These are phyloP conservation scores for Oreochromis aureus DNA, from an alignment of 2,113 vertebrate genomes.

Conservation along the genomic window DNA sequence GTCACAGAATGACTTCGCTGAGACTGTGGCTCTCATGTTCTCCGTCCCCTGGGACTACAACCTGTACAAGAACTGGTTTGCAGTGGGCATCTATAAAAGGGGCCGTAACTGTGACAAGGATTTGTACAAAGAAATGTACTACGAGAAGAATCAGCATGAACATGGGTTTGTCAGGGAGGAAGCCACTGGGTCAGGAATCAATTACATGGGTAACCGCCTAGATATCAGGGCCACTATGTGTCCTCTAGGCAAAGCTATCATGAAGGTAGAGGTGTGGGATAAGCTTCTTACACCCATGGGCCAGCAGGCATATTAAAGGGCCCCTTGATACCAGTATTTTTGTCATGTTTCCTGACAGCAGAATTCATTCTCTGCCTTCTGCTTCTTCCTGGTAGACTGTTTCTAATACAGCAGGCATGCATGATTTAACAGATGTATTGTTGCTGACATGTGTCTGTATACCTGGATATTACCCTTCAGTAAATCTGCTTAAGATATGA, in stretches of 20 bases:
- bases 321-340: not conserved
- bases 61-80: slow-evolving; percentile 72
- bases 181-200: slow-evolving; percentile 62
- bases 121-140: slow-evolving; percentile 71
- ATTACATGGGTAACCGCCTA: slow-evolving; percentile 42
- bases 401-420: not conserved
- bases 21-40: slow-evolving; percentile 69
- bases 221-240: slow-evolving; percentile 67
- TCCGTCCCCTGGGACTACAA: slow-evolving; percentile 71
- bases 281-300: slow-evolving; percentile 39
- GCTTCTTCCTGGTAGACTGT: not conserved
- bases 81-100: slow-evolving; percentile 59
- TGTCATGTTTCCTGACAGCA: not conserved
- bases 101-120: slow-evolving; percentile 47
- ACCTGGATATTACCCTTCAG: slow-evolving; percentile 24
- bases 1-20: slow-evolving; percentile 32
- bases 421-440: slow-evolving; percentile 29
- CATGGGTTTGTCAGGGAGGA: slow-evolving; percentile 59
- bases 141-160: slow-evolving; percentile 50
- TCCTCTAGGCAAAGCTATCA: slow-evolving; percentile 54
- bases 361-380: not conserved
- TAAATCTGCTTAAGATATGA: slow-evolving; percentile 60
- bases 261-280: slow-evolving; percentile 74
- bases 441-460: slow-evolving; percentile 38
- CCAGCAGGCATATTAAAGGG: slow-evolving; percentile 18